phyloP scores from a whole-genome alignment of 2,888 invertebrate genomes.

The Cacoxenus indagator region DNA sequence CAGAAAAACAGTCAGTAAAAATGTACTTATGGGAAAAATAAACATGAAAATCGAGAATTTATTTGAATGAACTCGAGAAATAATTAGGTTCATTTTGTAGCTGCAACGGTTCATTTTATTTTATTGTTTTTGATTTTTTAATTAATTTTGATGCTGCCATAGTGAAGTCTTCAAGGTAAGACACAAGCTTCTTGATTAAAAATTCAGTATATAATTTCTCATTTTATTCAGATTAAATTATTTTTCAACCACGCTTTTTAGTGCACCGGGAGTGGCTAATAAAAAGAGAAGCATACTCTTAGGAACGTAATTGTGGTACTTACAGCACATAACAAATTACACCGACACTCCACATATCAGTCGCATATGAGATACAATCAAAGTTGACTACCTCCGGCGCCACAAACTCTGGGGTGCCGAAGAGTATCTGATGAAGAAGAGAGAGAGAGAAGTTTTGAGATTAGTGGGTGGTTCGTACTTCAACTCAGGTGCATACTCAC shows the following conservation, averaged over 20 bases:
- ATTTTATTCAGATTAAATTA: constrained; percentile 24
- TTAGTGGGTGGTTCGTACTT: background rate
- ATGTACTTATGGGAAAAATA: constrained; percentile 35
- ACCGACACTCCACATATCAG: constrained; percentile 99
- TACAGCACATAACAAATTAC: constrained; percentile 98
- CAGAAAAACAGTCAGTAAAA: constrained; percentile 35
- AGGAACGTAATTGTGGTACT: constrained; percentile 72
- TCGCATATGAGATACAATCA: constrained; percentile 94
- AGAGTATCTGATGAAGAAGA: constrained; percentile 76
- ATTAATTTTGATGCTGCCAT: no score
- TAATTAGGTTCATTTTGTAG: constrained; percentile 57
- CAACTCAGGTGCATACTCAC: constrained; percentile 43
- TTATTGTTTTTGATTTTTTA: background rate
- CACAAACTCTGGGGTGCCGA: constrained; percentile 99
- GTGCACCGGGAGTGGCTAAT: background rate
- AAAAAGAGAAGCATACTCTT: background rate
- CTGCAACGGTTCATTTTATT: background rate
- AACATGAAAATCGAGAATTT: constrained; percentile 40
- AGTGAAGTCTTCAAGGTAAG: no score
- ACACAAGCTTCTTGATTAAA: no score
- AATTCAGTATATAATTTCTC: no score
- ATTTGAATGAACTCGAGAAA: constrained; percentile 36
- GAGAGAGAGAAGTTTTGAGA: background rate
- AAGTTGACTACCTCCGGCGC: constrained; percentile 99
- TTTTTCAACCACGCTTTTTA: background rate